A percentile compares a stretch with the other conserved stretches of the same genome.
Evolutionary conservation across 2,797 vertebrate species (phyloP).

Genomic region (Cuculus canorus): DNA sequence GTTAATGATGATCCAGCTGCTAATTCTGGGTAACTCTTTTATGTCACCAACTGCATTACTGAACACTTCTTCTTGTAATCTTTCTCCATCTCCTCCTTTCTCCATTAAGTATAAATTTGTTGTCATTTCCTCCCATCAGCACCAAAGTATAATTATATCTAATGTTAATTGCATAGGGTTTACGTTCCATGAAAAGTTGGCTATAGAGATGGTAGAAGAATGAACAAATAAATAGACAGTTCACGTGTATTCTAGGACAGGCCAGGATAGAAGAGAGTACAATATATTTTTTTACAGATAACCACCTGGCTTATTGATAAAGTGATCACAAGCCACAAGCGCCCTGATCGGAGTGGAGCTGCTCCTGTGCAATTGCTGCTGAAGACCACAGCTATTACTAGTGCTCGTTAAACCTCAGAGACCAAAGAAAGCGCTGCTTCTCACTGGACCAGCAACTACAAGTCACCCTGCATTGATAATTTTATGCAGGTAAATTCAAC

Average conservation of each 20-base stretch:
- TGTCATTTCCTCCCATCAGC: not conserved
- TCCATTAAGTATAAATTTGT: not conserved
- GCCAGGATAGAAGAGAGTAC: not conserved
- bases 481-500: not conserved
- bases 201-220: not conserved
- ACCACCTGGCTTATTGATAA: not conserved
- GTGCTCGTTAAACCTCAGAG: not conserved
- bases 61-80: conserved; percentile 1
- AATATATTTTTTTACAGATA: not conserved
- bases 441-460: not conserved
- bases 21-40: conserved; percentile 44
- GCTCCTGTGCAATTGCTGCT: not conserved
- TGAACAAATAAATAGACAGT: not conserved
- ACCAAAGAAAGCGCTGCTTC: not conserved
- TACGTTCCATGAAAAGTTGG: not conserved
- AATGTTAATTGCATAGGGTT: not conserved
- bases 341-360: not conserved
- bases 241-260: not conserved
- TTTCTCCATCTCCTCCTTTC: conserved; percentile 7
- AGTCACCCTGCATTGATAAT: not conserved
- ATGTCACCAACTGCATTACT: conserved; percentile 19
- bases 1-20: conserved; percentile 35
- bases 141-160: not conserved
- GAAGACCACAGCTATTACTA: not conserved
- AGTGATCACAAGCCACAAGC: not conserved